These are phyloP conservation scores for Tragelaphus imberbis DNA, from an alignment of 2,113 vertebrate species.

Conservation along the genomic window DNA sequence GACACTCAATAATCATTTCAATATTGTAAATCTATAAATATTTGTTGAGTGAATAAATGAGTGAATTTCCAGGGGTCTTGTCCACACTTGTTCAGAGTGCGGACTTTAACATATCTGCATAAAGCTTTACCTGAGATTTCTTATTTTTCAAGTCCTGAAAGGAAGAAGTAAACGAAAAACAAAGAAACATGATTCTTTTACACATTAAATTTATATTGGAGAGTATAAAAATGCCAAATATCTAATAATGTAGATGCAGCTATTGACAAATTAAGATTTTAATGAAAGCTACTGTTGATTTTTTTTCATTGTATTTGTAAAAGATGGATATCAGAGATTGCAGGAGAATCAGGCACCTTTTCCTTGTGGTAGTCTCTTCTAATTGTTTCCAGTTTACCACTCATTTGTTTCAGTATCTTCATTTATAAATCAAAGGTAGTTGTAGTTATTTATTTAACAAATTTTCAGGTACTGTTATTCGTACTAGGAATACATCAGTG, in stretches of 20 bases:
- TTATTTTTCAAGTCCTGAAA: background rate
- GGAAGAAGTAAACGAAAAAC: background rate
- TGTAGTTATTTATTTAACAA: background rate
- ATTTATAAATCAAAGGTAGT: background rate
- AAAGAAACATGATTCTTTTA: conserved; percentile 7
- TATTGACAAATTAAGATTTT: background rate
- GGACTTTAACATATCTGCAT: background rate
- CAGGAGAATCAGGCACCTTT: background rate
- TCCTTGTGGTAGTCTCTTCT: background rate
- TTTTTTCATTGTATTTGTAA: conserved; percentile 6
- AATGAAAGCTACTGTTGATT: background rate
- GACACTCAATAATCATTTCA: background rate
- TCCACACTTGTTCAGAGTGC: background rate
- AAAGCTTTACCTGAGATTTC: background rate
- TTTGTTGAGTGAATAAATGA: background rate
- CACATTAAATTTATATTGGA: background rate
- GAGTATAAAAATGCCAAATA: background rate
- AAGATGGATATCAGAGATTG: background rate
- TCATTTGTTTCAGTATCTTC: background rate
- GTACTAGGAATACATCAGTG: background rate
- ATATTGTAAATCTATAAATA: background rate
- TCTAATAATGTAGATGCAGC: background rate
- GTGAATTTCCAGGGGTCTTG: background rate
- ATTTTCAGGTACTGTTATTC: background rate
- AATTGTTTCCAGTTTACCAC: background rate